Evolutionary conservation across 53 echinoderm and acorn worm genomes (phyloP).

Genomic region (Actinopyga echinites): DNA sequence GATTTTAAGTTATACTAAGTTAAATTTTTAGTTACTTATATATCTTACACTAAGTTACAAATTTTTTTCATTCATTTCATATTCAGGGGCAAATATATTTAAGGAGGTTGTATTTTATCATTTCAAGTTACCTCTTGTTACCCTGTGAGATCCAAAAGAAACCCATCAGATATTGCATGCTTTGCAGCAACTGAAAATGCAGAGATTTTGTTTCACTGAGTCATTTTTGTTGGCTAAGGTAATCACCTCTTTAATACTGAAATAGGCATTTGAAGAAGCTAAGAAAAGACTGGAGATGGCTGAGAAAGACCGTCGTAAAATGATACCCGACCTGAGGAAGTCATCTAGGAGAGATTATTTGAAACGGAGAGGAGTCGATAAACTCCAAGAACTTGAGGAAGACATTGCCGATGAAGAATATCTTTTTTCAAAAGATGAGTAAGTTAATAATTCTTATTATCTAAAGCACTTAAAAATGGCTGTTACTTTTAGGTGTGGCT

Average conservation of each 20-base stretch:
- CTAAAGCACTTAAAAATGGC: too few species aligned
- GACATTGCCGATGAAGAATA: constrained; percentile 93
- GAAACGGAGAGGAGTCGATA: constrained; percentile 84
- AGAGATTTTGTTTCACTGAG: background rate
- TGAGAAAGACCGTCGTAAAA: constrained; percentile 71
- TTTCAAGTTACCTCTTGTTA: too few species aligned
- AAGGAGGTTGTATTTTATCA: too few species aligned
- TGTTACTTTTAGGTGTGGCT: too few species aligned
- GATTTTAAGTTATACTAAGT: too few species aligned
- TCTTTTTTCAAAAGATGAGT: constrained; percentile 79
- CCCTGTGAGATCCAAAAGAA: too few species aligned
- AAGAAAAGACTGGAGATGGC: constrained; percentile 82
- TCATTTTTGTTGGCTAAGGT: background rate
- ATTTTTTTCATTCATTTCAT: too few species aligned
- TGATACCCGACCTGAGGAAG: constrained; percentile 83
- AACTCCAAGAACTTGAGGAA: constrained; percentile 83
- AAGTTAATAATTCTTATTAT: constrained; percentile 17
- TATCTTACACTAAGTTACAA: too few species aligned
- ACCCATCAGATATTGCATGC: too few species aligned
- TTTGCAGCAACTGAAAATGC: background rate
- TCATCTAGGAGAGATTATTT: constrained; percentile 82
- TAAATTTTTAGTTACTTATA: too few species aligned
- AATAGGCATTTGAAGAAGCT: constrained; percentile 90
- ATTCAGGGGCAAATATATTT: too few species aligned
- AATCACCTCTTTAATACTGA: background rate